Evolutionary conservation across 2,797 vertebrate species (phyloP), one percentile per base, ranked within the genome.

Genomic region (Carcharodon carcharias): DNA sequence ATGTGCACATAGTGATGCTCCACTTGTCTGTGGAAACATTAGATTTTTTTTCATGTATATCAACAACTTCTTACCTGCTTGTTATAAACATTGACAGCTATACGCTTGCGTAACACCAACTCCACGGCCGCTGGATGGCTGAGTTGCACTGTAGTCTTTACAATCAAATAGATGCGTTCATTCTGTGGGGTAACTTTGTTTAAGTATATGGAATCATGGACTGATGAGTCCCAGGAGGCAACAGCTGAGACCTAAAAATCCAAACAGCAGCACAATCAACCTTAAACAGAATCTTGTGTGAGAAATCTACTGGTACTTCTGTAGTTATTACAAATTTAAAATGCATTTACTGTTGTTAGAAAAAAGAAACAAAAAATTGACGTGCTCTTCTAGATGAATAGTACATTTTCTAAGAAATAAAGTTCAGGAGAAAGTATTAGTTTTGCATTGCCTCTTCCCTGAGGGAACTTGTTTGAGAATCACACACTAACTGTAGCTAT

Each of bases 191-290:
- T 99, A 96, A 99, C 97, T 35, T 99, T 98, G 96, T 99, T 99
- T 96, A 99, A 98, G 97, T 99, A 98, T 96, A 99, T 97, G 0
- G 99, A 99, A 96, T 99, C 99, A 1, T 99, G 99, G 96, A 99
- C 99, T 45, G 99, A 99, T 3, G 99, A 99, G 97, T 99, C 99
- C 99, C 99, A 99, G 14, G 99, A 99, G 97, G 99, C 99, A 45
- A 98, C 98, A 45, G 98, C 99, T 40, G 98, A 98, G 97, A 99
- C 98, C 99, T 99, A 88, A 50, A 91, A 2, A 0, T 21, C 45
- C 31, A 96, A 95, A 65, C 67, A 96, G 92, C 96, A 31, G 35
- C 87, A 95, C 96, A 96, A 96, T 71, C 67, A 18, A 21, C 35
- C 12, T 93, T 67, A 67, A 93, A 67, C n/a, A 67, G n/a, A 54